Base-by-base conservation (phyloP, 2,113 vertebrate species). In the Rhinoderma darwinii region DNA sequence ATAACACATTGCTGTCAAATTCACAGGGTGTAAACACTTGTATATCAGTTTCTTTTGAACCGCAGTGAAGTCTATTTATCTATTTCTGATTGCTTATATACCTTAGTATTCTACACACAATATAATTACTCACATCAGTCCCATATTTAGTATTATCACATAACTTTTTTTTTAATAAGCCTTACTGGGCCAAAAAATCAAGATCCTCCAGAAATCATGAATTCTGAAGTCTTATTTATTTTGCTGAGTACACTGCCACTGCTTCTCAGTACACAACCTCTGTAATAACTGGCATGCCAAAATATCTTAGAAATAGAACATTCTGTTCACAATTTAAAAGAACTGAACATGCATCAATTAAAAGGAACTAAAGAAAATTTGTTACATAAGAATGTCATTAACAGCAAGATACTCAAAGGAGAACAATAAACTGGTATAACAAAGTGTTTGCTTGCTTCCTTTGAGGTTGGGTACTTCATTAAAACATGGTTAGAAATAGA, bases 311-410 rank as follows among this genome's bases (percentile, higher is more conserved):
- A 72, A 72, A n/a, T 7, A n/a, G 56, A n/a, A 72, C 22, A 41
- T 11, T 11, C 68, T 25, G 68, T 72, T 72, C 35, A 39, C 20
- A 41, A 25, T 39, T 39, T 8, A 37, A 68, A 68, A 35, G 8
- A 70, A 72, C 17, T 20, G 41, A 72, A 72, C 68, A 77, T 51
- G 44, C 44, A 50, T 50, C 74, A 77, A 77, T 30, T 77, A 77
- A 30, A 50, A 50, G 15, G 50, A 77, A 32, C 44, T 50, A 50
- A 50, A 51, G 74, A 51, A 44, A 50, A 50, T 30, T 32, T 30
- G 14, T 47, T 32, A 35, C 32, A 70, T 4, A 68, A 35, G 66
- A 72, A 72, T 25, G 22, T 72, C 11, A 25, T 72, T 41, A 72
- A 39, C 68, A 39, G 27, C 37, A 0, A 72, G 1, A 41, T 39